Evolutionary conservation across 2,797 vertebrate genomes (phyloP).

Genomic region (Todus mexicanus): DNA sequence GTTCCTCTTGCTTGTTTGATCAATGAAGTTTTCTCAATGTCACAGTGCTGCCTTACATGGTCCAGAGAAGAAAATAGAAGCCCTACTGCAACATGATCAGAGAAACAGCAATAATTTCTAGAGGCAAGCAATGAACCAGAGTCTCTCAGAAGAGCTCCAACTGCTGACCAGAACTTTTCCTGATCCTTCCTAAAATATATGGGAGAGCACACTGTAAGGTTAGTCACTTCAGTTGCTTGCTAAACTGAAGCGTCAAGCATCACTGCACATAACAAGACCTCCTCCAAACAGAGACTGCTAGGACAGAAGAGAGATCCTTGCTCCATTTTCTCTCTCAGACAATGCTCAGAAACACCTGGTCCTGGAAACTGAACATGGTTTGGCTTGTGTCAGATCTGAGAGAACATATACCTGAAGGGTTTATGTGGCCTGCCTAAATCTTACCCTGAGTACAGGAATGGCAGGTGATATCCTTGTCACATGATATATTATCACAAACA

Average conservation of each 20-base stretch:
- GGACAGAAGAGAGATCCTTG: not conserved
- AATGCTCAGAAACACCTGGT: not conserved
- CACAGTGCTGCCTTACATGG: not conserved
- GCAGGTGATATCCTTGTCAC: not conserved
- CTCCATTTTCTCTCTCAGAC: not conserved
- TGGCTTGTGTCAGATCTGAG: not conserved
- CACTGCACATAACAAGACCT: not conserved
- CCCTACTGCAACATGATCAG: not conserved
- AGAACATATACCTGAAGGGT: not conserved
- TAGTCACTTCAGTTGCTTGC: not conserved
- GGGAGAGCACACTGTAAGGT: rapidly evolving
- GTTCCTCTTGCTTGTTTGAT: not conserved
- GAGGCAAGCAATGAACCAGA: not conserved
- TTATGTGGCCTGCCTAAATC: not conserved
- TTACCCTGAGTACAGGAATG: not conserved
- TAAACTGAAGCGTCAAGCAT: not conserved
- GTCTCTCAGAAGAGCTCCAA: not conserved
- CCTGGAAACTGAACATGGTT: not conserved
- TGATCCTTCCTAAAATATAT: not conserved
- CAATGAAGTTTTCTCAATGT: not conserved
- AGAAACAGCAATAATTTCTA: not conserved
- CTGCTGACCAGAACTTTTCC: not conserved
- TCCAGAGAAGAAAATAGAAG: not conserved
- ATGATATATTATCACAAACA: not conserved
- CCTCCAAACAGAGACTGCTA: not conserved